These are phyloP conservation scores for Torymus aiolomorphi DNA, from an alignment of 2,888 invertebrate species.

Conservation along the genomic window DNA sequence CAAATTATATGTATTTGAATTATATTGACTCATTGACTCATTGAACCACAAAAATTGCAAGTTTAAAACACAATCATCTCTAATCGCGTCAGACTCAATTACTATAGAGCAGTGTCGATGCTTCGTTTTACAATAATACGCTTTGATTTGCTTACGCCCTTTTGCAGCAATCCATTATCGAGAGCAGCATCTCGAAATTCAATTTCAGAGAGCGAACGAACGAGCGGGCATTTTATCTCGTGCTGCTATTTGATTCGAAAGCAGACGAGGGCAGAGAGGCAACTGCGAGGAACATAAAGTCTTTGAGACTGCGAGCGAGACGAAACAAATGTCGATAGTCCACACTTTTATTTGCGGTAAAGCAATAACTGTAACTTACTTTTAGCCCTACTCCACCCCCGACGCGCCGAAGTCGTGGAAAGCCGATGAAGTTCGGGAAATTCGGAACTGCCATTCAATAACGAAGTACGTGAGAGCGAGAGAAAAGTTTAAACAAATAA, in stretches of 20 bases:
- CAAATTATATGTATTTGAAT: too few relatives aligned
- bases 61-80: too few relatives aligned
- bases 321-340: constrained; percentile 17
- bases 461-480: background rate
- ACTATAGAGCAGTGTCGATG: too few relatives aligned
- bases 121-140: too few relatives aligned
- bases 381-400: background rate
- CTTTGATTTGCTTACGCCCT: too few relatives aligned
- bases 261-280: background rate
- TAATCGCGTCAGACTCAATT: too few relatives aligned
- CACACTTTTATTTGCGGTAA: constrained; percentile 27
- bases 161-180: too few relatives aligned
- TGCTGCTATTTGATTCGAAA: background rate
- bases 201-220: background rate
- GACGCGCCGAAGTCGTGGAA: background rate
- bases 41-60: too few relatives aligned
- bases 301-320: constrained; percentile 16
- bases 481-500: background rate
- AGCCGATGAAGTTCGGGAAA: background rate
- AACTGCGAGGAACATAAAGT: constrained; percentile 24
- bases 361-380: constrained; percentile 15
- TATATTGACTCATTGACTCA: too few relatives aligned
- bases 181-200: background rate
- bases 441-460: constrained; percentile 8
- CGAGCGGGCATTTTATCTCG: background rate